These are phyloP conservation scores for Drosophila quasianomalipes DNA, from an alignment of 2,888 invertebrate species.

Conservation along the genomic window DNA sequence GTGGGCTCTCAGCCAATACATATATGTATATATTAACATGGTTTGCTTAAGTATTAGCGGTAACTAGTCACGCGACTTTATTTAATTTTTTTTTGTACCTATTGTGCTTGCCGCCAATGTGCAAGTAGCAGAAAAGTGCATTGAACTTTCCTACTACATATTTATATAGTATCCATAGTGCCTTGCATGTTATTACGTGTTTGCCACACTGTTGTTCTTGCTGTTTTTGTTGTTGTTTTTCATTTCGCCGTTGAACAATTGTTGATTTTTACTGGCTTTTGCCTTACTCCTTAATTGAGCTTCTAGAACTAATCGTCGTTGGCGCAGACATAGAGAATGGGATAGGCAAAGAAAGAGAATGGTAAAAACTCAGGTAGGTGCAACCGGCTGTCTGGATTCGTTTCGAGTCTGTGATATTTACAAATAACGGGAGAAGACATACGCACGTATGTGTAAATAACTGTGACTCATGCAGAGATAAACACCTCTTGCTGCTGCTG, in stretches of 20 bases:
- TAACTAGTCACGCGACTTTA: slow-evolving; percentile 57
- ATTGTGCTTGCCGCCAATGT: slow-evolving; percentile 27
- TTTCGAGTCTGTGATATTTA: slow-evolving; percentile 16
- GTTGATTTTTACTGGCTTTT: slow-evolving; percentile 70
- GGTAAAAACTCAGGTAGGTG: slow-evolving; percentile 19
- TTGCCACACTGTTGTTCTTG: slow-evolving; percentile 19
- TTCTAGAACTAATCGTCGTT: slow-evolving; percentile 44
- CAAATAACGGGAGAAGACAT: slow-evolving; percentile 11
- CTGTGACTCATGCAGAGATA: slow-evolving; percentile 26
- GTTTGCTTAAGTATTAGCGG: slow-evolving; percentile 46
- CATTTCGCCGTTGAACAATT: slow-evolving; percentile 46
- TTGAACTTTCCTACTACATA: slow-evolving; percentile 46
- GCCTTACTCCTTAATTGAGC: slow-evolving; percentile 58
- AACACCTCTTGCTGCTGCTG: background rate
- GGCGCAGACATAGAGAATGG: slow-evolving; percentile 16
- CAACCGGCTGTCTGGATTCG: slow-evolving; percentile 23
- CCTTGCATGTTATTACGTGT: slow-evolving; percentile 47
- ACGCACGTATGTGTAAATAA: background rate
- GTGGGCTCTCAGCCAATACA: slow-evolving; percentile 6
- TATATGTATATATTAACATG: slow-evolving; percentile 20
- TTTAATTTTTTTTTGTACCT: slow-evolving; percentile 5
- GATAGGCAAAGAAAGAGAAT: slow-evolving; percentile 21
- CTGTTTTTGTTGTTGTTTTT: background rate
- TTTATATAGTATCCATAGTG: slow-evolving; percentile 23
- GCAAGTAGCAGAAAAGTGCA: slow-evolving; percentile 61